Evolutionary conservation across 2,113 vertebrate species (phyloP).

Genomic region (Stomatorhinus ivindoensis): DNA sequence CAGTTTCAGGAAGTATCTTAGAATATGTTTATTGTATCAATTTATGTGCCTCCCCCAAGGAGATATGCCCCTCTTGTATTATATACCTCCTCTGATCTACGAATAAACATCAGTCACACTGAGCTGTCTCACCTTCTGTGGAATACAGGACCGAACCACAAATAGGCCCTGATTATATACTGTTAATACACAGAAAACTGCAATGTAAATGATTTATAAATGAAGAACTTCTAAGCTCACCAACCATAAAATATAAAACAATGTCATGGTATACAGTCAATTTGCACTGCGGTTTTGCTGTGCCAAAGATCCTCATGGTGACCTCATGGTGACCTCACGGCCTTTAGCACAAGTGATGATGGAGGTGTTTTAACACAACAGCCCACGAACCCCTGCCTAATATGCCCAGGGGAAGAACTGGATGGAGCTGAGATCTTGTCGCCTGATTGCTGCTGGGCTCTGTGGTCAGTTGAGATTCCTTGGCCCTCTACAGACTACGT

Average conservation of each 20-base stretch:
- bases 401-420: not conserved
- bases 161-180: not conserved
- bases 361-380: not conserved
- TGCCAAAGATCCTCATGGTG: not conserved
- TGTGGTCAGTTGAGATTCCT: not conserved
- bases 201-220: not conserved
- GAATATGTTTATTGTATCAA: not conserved
- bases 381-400: not conserved
- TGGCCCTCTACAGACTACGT: not conserved
- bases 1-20: not conserved
- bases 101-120: not conserved
- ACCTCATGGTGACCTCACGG: not conserved
- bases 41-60: not conserved
- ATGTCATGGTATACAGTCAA: not conserved
- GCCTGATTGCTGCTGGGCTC: not conserved
- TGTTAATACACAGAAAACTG: not conserved
- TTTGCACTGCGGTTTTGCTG: not conserved
- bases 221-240: not conserved
- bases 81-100: not conserved
- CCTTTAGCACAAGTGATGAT: not conserved
- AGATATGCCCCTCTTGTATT: not conserved
- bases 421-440: not conserved
- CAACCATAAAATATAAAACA: not conserved
- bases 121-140: not conserved
- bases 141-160: not conserved